Conservation (phyloP, 1,140 invertebrate species). For the Meloidogyne hapla region DNA sequence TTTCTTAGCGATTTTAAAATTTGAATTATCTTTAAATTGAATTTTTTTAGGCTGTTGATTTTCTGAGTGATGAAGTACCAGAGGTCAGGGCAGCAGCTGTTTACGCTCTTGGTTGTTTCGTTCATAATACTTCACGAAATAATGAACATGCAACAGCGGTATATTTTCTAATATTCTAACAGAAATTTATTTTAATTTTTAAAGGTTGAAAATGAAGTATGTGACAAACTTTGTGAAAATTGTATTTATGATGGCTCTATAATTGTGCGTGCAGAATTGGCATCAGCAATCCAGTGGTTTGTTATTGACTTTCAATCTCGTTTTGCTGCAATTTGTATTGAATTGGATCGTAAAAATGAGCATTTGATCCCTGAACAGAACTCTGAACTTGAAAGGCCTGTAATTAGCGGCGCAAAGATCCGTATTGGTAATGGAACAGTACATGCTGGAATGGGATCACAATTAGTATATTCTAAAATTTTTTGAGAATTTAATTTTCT, state of each 20-base stretch:
- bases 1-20: not conserved
- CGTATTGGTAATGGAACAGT: slow-evolving; percentile 17
- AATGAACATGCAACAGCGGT: slow-evolving; percentile 53
- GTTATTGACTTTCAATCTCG: slow-evolving; percentile 56
- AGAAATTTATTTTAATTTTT: slow-evolving; percentile 27
- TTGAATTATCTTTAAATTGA: slow-evolving; percentile 4
- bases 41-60: slow-evolving; percentile 32
- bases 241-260: slow-evolving; percentile 60
- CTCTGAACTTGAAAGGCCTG: slow-evolving; percentile 3
- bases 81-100: slow-evolving; percentile 62
- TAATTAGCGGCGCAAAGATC: slow-evolving; percentile 1
- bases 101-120: slow-evolving; percentile 59
- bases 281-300: slow-evolving; percentile 62
- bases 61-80: slow-evolving; percentile 56
- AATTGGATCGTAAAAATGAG: slow-evolving; percentile 45
- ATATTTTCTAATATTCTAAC: not conserved
- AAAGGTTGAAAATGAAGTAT: slow-evolving; percentile 59
- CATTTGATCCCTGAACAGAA: not conserved
- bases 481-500: not conserved
- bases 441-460: slow-evolving; percentile 8
- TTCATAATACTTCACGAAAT: slow-evolving; percentile 52
- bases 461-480: not conserved
- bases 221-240: slow-evolving; percentile 54
- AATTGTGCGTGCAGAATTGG: slow-evolving; percentile 56
- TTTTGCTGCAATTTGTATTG: slow-evolving; percentile 47